Base-by-base conservation (phyloP, 2,113 vertebrate species). In the Ctenomys sociabilis region DNA sequence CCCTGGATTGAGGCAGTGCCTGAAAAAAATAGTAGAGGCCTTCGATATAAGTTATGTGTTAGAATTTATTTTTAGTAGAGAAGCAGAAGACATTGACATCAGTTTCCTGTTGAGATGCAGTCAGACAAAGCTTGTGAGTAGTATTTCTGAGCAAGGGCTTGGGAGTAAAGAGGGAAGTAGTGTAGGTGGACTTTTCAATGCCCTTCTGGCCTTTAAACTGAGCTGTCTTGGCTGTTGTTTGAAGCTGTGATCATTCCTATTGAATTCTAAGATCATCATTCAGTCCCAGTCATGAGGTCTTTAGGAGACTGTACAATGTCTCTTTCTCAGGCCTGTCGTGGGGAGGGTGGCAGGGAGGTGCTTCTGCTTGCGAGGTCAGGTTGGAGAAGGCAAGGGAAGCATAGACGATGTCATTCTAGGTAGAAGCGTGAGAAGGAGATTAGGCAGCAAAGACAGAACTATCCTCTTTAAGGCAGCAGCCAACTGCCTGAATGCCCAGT, bases 261-360 rank as follows among this genome's bases (percentile, higher is more conserved):
- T 16, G 37, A 24, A 81, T 80, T 64, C 14, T 19, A n/a, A 88
- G 59, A 12, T 61, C 21, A 7, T 63, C 49, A 32, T 43, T 73
- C 73, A 35, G 73, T 37, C 61, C 26, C 8, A 68, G 61, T 91
- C 54, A 22, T 93, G 86, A 63, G 92, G 24, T 1, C 92, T 96
- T 95, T 30, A 97, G 0, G 4, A 19, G 57, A 49, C 93, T 95
- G 64, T 96, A 97, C 1, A 97, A 22, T 19, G 81, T 97, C 70
- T 96, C 86, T 7, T 94, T 77, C 45, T 90, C 75, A 40, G 81
- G 81, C 0, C 0, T 61, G 4, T 8, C 1, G 0, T 24, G 63
- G 54, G 9, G 24, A 91, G 14, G 40, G 1, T 2, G 22, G 77
- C 5, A 0, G 30, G 21, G 26, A 68, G 93, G 54, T 16, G 8